Conservation (phyloP, 2,797 vertebrate genomes). For the Spatula clypeata region DNA sequence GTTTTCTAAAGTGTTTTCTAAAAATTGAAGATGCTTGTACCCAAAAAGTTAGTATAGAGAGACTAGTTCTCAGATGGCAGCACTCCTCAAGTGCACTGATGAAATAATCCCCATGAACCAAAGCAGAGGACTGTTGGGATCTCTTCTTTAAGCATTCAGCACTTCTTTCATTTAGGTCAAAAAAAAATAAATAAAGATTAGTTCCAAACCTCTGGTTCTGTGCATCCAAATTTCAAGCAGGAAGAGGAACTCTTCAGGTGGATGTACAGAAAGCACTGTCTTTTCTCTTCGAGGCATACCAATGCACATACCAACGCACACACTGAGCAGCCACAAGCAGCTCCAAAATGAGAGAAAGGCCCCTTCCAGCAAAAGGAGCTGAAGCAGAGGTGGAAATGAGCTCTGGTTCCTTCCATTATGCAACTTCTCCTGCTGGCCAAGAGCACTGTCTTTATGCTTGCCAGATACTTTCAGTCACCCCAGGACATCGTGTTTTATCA, state of each 20-base stretch:
- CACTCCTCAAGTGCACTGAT: not conserved
- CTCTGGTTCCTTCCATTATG: not conserved
- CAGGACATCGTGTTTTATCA: fast-evolving
- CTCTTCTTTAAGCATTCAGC: not conserved
- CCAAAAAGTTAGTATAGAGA: not conserved
- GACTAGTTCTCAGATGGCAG: not conserved
- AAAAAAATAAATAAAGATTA: not conserved
- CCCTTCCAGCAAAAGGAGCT: not conserved
- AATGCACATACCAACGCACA: too few relatives aligned
- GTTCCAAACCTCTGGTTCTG: not conserved
- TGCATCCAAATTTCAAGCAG: not conserved
- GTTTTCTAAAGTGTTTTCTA: not conserved
- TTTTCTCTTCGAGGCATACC: not conserved
- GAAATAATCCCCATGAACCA: not conserved
- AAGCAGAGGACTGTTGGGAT: not conserved
- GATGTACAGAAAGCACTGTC: not conserved
- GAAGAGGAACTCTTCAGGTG: not conserved
- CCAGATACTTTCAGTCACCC: not conserved
- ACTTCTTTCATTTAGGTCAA: not conserved
- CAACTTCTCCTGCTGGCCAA: not conserved
- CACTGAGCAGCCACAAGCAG: not conserved
- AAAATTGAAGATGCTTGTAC: not conserved
- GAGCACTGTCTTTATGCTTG: fast-evolving
- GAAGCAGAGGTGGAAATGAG: not conserved
- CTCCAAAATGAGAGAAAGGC: not conserved